Conservation (phyloP, 2,888 invertebrate species). For the Lamellibrachia satsuma region DNA sequence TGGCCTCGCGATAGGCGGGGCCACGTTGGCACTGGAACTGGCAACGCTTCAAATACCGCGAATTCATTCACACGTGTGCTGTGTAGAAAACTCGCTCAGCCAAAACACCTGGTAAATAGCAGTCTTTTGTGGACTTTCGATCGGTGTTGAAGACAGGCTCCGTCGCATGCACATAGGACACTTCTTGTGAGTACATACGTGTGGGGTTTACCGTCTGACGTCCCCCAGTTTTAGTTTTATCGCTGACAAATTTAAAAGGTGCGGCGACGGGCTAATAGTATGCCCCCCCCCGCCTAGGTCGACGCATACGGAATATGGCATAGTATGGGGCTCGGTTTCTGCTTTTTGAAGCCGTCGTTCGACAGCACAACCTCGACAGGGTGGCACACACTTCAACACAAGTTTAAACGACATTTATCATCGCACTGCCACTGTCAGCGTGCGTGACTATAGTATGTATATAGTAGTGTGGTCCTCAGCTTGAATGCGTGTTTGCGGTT, state of each 20-base stretch:
- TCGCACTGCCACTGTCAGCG: no score
- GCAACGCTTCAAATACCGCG: constrained; percentile 10
- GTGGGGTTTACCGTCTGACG: background rate
- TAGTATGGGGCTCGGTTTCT: background rate
- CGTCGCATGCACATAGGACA: background rate
- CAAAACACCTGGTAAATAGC: constrained; percentile 10
- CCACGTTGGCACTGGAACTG: background rate
- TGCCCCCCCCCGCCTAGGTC: background rate
- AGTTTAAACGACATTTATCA: no score
- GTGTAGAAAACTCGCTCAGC: background rate
- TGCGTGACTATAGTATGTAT: no score
- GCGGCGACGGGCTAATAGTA: background rate
- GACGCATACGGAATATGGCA: background rate
- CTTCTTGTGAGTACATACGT: background rate
- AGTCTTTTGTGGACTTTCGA: background rate
- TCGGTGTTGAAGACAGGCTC: background rate
- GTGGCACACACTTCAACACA: no score
- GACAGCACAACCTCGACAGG: background rate
- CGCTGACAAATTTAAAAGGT: background rate
- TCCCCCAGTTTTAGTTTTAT: background rate
- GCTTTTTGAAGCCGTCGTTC: background rate
- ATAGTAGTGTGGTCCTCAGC: no score
- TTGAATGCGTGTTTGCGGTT: background rate
- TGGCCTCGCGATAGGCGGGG: background rate
- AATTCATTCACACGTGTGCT: constrained; percentile 17